These are phyloP conservation scores for Sternarchorhynchus goeldii DNA, from an alignment of 2,797 vertebrate species.

Conservation along the genomic window DNA sequence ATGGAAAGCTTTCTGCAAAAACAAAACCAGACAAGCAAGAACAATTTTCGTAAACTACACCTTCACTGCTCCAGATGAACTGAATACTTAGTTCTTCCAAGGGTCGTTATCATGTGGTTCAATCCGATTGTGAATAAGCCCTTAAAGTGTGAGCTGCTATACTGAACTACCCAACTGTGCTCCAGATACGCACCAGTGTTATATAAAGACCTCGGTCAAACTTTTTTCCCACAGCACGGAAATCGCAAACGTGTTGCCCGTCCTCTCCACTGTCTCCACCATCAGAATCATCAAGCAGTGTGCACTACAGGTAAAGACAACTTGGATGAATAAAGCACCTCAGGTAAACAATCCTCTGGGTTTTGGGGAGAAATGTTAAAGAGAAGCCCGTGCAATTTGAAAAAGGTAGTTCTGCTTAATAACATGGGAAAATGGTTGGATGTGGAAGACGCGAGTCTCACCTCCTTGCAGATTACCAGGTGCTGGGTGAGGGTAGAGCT, in stretches of 20 bases:
- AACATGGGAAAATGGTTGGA: neutral
- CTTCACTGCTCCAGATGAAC: too few species aligned
- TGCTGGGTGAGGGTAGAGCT: slow-evolving; percentile 81
- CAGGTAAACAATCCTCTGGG: neutral
- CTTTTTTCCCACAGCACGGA: slow-evolving; percentile 83
- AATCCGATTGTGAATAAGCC: too few species aligned
- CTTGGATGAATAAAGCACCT: neutral
- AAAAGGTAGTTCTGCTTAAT: too few species aligned
- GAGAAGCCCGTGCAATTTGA: too few species aligned
- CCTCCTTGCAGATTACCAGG: slow-evolving; percentile 84
- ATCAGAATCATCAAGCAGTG: slow-evolving; percentile 67
- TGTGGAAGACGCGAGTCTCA: slow-evolving; percentile 50
- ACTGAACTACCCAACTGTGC: neutral
- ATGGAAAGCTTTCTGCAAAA: slow-evolving; percentile 80
- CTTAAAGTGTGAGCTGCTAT: neutral
- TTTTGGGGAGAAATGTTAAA: neutral
- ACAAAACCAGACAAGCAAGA: neutral
- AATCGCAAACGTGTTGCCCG: slow-evolving; percentile 78
- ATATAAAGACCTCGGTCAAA: slow-evolving; percentile 87
- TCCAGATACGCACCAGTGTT: slow-evolving; percentile 79
- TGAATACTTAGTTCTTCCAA: too few species aligned
- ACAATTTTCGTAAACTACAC: neutral
- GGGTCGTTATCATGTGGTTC: too few species aligned
- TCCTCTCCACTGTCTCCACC: slow-evolving; percentile 64
- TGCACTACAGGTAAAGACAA: slow-evolving; percentile 73